Evolutionary conservation across 2,888 invertebrate genomes (phyloP).

Genomic region (Agrypnus murinus): DNA sequence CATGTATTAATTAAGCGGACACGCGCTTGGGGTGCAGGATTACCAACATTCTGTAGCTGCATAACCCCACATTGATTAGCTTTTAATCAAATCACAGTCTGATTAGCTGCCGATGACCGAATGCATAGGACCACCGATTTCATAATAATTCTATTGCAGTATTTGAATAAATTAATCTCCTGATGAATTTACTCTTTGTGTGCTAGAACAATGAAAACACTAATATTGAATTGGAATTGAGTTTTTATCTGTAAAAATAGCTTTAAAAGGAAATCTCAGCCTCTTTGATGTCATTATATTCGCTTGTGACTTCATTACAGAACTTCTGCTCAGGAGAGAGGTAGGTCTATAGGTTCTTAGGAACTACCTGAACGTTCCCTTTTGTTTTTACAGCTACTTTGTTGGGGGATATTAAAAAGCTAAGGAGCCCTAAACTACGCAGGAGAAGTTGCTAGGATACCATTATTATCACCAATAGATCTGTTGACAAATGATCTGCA

Average conservation of each 20-base stretch:
- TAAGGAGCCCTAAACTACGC: too few relatives aligned
- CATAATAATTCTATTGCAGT: constrained; percentile 33
- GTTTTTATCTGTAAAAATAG: not conserved
- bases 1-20: constrained; percentile 67
- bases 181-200: constrained; percentile 17
- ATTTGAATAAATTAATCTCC: constrained; percentile 19
- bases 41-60: constrained; percentile 62
- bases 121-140: constrained; percentile 36
- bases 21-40: constrained; percentile 62
- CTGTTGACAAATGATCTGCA: too few relatives aligned
- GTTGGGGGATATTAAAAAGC: too few relatives aligned
- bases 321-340: too few relatives aligned
- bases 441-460: too few relatives aligned
- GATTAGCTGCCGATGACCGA: constrained; percentile 55
- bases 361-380: too few relatives aligned
- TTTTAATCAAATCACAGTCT: constrained; percentile 64
- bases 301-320: too few relatives aligned
- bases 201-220: constrained; percentile 22
- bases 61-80: constrained; percentile 63
- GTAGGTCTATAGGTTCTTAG: too few relatives aligned
- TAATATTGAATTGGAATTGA: constrained; percentile 21
- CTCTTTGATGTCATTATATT: constrained; percentile 29
- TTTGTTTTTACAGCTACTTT: too few relatives aligned
- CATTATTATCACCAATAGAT: too few relatives aligned
- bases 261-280: constrained; percentile 19